A percentile compares a stretch with the other conserved stretches of the same genome.
Conservation (phyloP, 1,140 invertebrate species). For the Oryzaephilus surinamensis region DNA sequence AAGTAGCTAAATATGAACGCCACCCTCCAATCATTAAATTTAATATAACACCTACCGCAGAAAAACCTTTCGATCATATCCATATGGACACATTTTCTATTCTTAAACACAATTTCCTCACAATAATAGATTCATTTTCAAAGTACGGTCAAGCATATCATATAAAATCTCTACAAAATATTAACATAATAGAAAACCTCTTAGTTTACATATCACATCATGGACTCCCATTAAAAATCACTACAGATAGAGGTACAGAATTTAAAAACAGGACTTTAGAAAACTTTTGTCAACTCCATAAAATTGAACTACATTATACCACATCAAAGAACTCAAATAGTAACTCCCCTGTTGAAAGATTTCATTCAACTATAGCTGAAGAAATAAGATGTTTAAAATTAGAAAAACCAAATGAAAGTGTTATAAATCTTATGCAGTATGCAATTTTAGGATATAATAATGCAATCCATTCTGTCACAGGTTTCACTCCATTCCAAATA, state of each 20-base stretch:
- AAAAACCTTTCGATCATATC: conserved; percentile 26
- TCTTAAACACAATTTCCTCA: too few relatives aligned
- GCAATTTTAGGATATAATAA: too few relatives aligned
- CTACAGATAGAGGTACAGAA: conserved; percentile 13
- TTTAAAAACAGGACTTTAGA: conserved; percentile 16
- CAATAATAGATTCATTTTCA: too few relatives aligned
- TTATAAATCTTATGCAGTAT: conserved; percentile 10
- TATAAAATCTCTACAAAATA: conserved; percentile 11
- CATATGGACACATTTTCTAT: too few relatives aligned
- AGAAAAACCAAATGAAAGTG: conserved; percentile 7
- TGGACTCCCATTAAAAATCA: too few relatives aligned
- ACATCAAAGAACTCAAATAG: too few relatives aligned
- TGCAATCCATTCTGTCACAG: conserved; percentile 11
- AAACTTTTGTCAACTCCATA: too few relatives aligned
- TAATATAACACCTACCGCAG: conserved; percentile 10
- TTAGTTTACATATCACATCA: too few relatives aligned
- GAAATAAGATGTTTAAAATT: too few relatives aligned
- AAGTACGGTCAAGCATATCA: conserved; percentile 25
- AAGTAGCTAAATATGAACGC: conserved; percentile 18
- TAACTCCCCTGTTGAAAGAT: too few relatives aligned
- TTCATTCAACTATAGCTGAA: too few relatives aligned
- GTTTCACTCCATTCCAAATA: too few relatives aligned
- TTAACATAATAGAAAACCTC: conserved; percentile 9
- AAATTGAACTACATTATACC: conserved; percentile 9
- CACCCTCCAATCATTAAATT: conserved; percentile 13